Percentiles rank a stretch among this genome's conserved stretches.
These are phyloP conservation scores for Uloborus diversus DNA, from an alignment of 1,140 invertebrate species.

Conservation along the genomic window DNA sequence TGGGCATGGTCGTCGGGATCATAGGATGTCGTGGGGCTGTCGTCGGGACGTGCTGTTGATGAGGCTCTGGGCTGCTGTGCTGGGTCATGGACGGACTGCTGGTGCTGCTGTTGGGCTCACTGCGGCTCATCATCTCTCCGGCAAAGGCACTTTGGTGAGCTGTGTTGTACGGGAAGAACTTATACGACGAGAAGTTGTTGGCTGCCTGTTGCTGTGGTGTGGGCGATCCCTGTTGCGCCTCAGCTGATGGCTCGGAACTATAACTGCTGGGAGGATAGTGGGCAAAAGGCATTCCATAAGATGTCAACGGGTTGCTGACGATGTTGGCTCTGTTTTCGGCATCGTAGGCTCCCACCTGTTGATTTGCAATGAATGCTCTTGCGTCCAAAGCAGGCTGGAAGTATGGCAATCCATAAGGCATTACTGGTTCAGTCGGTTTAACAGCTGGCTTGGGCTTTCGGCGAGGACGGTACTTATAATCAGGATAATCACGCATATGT, in stretches of 20 bases:
- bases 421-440: slow-evolving; percentile 61
- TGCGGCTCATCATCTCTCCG: neutral
- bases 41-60: neutral
- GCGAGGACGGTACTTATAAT: slow-evolving; percentile 65
- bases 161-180: neutral
- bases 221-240: neutral
- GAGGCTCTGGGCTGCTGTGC: neutral
- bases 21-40: neutral
- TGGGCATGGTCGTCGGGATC: neutral
- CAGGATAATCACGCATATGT: slow-evolving; percentile 66
- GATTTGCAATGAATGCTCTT: neutral
- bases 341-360: slow-evolving; percentile 1
- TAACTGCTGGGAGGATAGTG: neutral
- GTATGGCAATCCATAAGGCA: neutral
- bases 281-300: slow-evolving; percentile 2
- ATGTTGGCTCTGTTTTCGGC: neutral
- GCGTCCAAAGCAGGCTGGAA: neutral
- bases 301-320: neutral
- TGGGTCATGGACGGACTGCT: neutral
- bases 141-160: neutral
- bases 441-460: slow-evolving; percentile 65
- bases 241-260: neutral
- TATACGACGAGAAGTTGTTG: neutral
- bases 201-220: neutral
- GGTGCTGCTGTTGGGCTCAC: neutral